Evolutionary conservation across 1,140 invertebrate genomes (phyloP).

Genomic region (Microplitis demolitor): DNA sequence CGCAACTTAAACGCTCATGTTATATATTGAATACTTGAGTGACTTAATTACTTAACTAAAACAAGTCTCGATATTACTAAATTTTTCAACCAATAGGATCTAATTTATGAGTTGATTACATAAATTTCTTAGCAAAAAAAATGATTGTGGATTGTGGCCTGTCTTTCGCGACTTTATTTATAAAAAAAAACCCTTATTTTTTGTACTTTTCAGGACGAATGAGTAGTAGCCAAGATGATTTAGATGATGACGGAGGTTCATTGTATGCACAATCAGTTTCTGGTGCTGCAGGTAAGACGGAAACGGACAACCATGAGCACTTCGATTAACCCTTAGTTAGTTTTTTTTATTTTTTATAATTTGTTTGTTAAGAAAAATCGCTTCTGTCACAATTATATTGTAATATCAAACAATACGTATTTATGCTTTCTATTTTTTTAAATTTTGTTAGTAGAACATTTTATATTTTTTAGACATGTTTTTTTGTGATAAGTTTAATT

Average conservation of each 20-base stretch:
- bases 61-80: no score
- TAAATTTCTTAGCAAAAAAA: no score
- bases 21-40: no score
- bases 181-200: background rate
- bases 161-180: no score
- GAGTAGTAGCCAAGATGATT: constrained; percentile 83
- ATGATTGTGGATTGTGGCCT: no score
- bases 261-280: constrained; percentile 65
- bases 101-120: no score
- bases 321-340: constrained; percentile 34
- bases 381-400: constrained; percentile 35
- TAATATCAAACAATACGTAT: constrained; percentile 19
- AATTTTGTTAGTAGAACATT: background rate
- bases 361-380: constrained; percentile 5
- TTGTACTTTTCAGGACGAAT: constrained; percentile 69
- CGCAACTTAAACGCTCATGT: no score
- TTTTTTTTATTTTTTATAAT: constrained; percentile 15
- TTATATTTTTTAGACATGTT: no score
- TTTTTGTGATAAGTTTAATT: no score
- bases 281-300: constrained; percentile 68
- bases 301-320: constrained; percentile 58
- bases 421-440: background rate
- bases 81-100: no score
- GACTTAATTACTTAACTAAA: no score
- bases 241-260: constrained; percentile 78